Conservation (phyloP, 2,888 invertebrate genomes). For the Latrodectus hesperus region DNA sequence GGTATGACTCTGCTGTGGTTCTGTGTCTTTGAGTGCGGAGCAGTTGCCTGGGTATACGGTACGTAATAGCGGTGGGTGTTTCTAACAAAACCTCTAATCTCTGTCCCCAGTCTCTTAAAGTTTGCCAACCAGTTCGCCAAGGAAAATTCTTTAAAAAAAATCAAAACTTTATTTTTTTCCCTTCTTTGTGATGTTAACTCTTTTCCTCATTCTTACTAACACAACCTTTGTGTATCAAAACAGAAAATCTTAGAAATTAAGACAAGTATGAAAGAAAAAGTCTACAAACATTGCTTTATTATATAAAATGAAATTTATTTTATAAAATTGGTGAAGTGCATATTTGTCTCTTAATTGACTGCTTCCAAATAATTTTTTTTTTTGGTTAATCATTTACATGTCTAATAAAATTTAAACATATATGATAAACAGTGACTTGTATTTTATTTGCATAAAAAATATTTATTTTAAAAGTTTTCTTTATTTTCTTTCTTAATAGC, state of each 20-base stretch:
- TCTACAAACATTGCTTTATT: too few relatives aligned
- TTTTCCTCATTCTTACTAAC: constrained; percentile 4
- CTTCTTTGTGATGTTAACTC: constrained; percentile 1
- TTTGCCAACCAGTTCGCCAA: constrained; percentile 47
- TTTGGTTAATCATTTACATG: too few relatives aligned
- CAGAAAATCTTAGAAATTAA: too few relatives aligned
- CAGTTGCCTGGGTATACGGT: constrained; percentile 89
- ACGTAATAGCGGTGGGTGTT: constrained; percentile 70
- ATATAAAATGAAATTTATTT: background rate
- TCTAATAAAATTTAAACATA: too few relatives aligned
- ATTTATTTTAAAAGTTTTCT: too few relatives aligned
- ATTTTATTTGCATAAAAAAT: too few relatives aligned
- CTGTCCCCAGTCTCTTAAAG: constrained; percentile 33
- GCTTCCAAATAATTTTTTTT: too few relatives aligned
- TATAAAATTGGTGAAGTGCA: background rate
- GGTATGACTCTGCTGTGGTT: constrained; percentile 80
- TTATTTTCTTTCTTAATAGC: too few relatives aligned
- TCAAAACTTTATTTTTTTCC: background rate
- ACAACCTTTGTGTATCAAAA: background rate
- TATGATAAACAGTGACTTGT: too few relatives aligned
- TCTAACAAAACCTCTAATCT: constrained; percentile 44
- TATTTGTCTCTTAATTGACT: too few relatives aligned
- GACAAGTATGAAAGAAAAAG: too few relatives aligned
- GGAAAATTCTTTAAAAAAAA: background rate
- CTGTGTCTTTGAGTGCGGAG: constrained; percentile 83